Conservation (phyloP, 1,140 invertebrate species). For the Venustaconcha ellipsiformis region DNA sequence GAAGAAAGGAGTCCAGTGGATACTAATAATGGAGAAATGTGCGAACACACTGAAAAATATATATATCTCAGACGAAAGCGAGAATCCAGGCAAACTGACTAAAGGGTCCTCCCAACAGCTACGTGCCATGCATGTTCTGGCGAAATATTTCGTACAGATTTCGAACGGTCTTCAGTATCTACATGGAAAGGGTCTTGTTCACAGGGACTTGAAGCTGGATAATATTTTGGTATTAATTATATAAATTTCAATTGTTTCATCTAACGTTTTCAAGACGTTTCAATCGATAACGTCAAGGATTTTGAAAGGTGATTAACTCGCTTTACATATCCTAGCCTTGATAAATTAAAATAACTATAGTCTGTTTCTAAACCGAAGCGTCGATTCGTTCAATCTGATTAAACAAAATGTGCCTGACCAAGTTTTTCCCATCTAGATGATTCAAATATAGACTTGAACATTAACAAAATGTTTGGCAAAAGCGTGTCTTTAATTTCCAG, state of each 20-base stretch:
- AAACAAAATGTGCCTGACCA: too few species aligned
- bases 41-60: slow-evolving; percentile 46
- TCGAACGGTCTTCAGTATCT: slow-evolving; percentile 51
- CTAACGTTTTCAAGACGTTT: background rate
- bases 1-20: slow-evolving; percentile 40
- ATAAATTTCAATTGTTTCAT: background rate
- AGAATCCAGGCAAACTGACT: slow-evolving; percentile 30
- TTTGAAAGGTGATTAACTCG: background rate
- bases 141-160: slow-evolving; percentile 44
- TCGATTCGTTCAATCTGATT: background rate
- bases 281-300: background rate
- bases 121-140: slow-evolving; percentile 41
- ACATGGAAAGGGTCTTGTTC: slow-evolving; percentile 55
- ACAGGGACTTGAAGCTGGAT: slow-evolving; percentile 63
- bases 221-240: slow-evolving; percentile 58
- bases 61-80: slow-evolving; percentile 32
- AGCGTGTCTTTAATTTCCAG: too few species aligned
- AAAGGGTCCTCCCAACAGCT: slow-evolving; percentile 18
- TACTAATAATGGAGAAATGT: slow-evolving; percentile 60
- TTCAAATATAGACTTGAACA: too few species aligned
- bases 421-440: too few species aligned
- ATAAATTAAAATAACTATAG: background rate
- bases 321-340: too few species aligned
- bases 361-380: too few species aligned
- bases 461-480: too few species aligned